phyloP scores from a whole-genome alignment of 2,797 vertebrate genomes.

The Cynopterus sphinx region DNA sequence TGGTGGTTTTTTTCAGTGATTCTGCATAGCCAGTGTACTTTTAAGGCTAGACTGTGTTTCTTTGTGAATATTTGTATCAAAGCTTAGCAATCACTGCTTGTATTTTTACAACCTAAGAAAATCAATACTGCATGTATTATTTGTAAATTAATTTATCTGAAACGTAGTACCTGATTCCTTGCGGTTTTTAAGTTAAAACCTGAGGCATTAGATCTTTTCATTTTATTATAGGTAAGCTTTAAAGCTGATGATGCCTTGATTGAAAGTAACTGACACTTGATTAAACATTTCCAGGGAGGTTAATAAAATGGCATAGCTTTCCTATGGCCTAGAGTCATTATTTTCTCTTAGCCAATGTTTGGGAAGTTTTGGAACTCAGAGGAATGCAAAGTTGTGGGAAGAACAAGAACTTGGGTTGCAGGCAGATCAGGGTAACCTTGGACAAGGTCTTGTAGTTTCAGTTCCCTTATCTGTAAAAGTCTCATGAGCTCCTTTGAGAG shows the following conservation, averaged over 20 bases:
- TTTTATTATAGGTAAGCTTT: neutral
- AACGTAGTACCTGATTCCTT: neutral
- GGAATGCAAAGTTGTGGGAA: neutral
- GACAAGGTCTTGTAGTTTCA: neutral
- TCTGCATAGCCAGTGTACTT: neutral
- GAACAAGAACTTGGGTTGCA: neutral
- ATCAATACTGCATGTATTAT: neutral
- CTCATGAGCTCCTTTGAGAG: neutral
- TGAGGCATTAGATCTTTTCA: neutral
- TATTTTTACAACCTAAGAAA: conserved; percentile 26
- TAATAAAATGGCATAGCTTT: neutral
- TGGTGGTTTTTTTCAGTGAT: neutral
- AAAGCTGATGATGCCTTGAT: neutral
- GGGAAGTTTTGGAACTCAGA: neutral
- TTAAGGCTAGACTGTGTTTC: neutral
- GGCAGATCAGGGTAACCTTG: neutral
- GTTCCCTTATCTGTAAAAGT: neutral
- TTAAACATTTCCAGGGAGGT: neutral
- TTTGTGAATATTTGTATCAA: neutral
- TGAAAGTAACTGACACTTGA: neutral
- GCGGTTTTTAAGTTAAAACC: neutral
- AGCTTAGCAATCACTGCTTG: neutral
- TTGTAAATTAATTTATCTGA: neutral
- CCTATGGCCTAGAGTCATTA: neutral
- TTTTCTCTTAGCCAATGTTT: neutral